These are phyloP conservation scores for Artibeus lituratus DNA, from an alignment of 2,797 vertebrate species.

Conservation along the genomic window DNA sequence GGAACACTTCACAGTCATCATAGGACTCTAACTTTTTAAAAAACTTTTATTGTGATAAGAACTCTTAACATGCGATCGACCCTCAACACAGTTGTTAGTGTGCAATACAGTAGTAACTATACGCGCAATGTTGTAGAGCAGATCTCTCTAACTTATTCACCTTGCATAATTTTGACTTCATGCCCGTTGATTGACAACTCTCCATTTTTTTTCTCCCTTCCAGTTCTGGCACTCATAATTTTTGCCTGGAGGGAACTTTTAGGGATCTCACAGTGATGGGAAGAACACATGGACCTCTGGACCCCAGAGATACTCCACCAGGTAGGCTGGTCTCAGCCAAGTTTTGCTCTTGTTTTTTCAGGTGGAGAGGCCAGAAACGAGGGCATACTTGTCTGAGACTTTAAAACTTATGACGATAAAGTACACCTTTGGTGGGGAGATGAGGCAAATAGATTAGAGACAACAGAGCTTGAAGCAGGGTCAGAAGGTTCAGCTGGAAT, in stretches of 20 bases:
- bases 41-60: neutral
- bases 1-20: neutral
- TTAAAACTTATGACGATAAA: neutral
- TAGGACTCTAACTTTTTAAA: neutral
- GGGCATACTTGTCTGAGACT: neutral
- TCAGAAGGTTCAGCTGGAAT: neutral
- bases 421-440: neutral
- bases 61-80: neutral
- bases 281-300: neutral
- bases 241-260: neutral
- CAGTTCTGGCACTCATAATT: too few species aligned
- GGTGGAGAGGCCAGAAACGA: neutral
- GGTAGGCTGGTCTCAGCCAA: neutral
- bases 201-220: neutral
- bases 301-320: neutral
- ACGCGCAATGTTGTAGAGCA: neutral
- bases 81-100: neutral
- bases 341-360: neutral
- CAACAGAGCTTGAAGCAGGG: neutral
- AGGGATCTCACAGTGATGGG: neutral
- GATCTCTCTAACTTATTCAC: neutral
- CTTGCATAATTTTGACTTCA: neutral
- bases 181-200: neutral
- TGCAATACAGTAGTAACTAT: neutral
- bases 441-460: neutral